phyloP scores from a whole-genome alignment of 2,797 vertebrate species.

The Jordanella pulchra region DNA sequence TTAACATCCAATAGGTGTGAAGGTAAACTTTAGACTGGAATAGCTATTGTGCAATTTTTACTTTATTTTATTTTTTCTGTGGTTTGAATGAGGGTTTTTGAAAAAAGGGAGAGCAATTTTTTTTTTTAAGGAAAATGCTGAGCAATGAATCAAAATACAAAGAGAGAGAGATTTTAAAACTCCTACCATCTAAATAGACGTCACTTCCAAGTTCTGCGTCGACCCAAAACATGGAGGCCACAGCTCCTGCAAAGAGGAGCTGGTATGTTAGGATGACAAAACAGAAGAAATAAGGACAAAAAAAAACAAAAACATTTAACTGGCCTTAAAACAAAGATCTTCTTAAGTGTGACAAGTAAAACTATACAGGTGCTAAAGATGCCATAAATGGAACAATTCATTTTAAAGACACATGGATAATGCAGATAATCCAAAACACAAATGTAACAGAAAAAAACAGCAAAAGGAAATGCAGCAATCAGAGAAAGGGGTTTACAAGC shows the following conservation, averaged over 20 bases:
- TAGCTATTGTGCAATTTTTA: background rate
- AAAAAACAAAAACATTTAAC: background rate
- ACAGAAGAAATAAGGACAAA: background rate
- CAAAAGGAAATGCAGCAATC: too few species aligned
- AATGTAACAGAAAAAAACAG: too few species aligned
- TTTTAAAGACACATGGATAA: too few species aligned
- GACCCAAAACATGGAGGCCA: constrained; percentile 98
- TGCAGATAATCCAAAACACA: too few species aligned
- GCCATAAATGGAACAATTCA: too few species aligned
- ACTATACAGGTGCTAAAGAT: too few species aligned
- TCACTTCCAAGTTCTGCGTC: constrained; percentile 96
- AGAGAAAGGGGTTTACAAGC: too few species aligned
- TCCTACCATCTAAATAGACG: constrained; percentile 96
- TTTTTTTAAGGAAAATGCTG: background rate
- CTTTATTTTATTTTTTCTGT: background rate
- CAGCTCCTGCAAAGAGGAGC: constrained; percentile 82
- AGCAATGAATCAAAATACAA: background rate
- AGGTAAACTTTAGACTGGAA: background rate
- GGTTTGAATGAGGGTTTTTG: background rate
- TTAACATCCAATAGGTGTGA: background rate
- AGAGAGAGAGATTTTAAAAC: background rate
- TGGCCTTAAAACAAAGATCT: background rate
- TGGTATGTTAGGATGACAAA: background rate
- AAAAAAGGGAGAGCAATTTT: background rate
- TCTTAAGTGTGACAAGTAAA: too few species aligned